Percentiles rank a stretch among this genome's conserved stretches.
Conservation (phyloP, 2,797 vertebrate species). For the Girardinus metallicus region DNA sequence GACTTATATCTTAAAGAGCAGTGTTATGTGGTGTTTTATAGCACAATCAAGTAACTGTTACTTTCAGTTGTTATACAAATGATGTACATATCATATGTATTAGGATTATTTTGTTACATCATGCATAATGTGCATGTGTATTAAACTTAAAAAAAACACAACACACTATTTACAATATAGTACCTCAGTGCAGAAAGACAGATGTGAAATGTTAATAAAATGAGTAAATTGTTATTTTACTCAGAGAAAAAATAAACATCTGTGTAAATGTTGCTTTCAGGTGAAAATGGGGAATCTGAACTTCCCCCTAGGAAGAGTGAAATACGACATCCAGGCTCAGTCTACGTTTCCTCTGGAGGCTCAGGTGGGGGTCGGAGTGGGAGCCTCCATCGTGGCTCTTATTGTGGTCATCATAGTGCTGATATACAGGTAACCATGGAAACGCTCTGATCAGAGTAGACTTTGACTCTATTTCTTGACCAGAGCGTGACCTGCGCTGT, state of each 20-base stretch:
- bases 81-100: no score
- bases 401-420: slow-evolving; percentile 95
- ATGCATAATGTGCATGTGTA: background rate
- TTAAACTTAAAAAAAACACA: background rate
- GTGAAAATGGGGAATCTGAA: slow-evolving; percentile 94
- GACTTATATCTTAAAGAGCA: background rate
- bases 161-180: background rate
- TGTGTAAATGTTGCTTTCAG: slow-evolving; percentile 66
- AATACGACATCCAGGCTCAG: slow-evolving; percentile 90
- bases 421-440: slow-evolving; percentile 89
- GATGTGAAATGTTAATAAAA: background rate
- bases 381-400: slow-evolving; percentile 91
- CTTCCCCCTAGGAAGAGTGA: slow-evolving; percentile 90
- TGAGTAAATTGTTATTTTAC: background rate
- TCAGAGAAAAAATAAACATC: background rate
- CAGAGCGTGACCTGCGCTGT: background rate
- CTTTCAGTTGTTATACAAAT: background rate
- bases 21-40: no score
- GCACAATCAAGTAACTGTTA: background rate
- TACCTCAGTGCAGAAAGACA: background rate
- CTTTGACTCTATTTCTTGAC: background rate
- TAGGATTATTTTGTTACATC: background rate
- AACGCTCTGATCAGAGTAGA: background rate
- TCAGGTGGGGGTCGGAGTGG: slow-evolving; percentile 93
- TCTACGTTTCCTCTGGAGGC: slow-evolving; percentile 92